Base-by-base conservation (phyloP, 1,140 invertebrate species). In the Drosophila tsacasi region DNA sequence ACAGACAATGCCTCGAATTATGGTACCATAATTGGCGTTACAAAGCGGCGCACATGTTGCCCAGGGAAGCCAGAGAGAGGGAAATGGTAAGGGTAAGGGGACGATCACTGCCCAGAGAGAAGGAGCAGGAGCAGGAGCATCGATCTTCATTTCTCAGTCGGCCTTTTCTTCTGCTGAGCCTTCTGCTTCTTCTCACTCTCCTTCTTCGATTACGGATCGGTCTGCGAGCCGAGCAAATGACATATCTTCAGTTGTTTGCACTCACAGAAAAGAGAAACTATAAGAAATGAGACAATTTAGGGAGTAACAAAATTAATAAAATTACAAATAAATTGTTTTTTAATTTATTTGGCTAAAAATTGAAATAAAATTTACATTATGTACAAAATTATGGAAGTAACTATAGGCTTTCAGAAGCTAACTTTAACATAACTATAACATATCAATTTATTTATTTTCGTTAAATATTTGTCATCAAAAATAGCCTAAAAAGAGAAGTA, bases 11-110 rank as follows among this genome's bases (percentile, higher is more conserved):
- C 69, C 83, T 92, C 76, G 66, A 90, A 91, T 91, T 91, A 92
- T 90, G 90, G 68, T 69, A 76, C 87, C 87, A 91, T 91, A 91
- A 91, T 91, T 91, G 87, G 87, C 87, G 87, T 91, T 91, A 91
- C 87, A 91, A 91, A 91, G 67, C 74, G 58, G 87, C 74, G 82
- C 86, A 86, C 82, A 91, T 91, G 86, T 91, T 86, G 86, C 74
- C 58, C 68, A 55, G 12, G 37, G 12, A 52, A 17, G 27, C 39
- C n/a, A n/a, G 49, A 55, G 35, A 27, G 63, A 7, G 49, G 27
- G 17, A 54, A n/a, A n/a, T 25, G 15, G 19, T 17, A 37, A 7
- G 23, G 60, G n/a, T 17, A 15, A 5, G 58, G 32, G 35, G 37
- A 37, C 40, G 17, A 42, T 52, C 30, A 12, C 10, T 21, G 37